Evolutionary conservation across 2,113 vertebrate species (phyloP).

Genomic region (Egretta garzetta): DNA sequence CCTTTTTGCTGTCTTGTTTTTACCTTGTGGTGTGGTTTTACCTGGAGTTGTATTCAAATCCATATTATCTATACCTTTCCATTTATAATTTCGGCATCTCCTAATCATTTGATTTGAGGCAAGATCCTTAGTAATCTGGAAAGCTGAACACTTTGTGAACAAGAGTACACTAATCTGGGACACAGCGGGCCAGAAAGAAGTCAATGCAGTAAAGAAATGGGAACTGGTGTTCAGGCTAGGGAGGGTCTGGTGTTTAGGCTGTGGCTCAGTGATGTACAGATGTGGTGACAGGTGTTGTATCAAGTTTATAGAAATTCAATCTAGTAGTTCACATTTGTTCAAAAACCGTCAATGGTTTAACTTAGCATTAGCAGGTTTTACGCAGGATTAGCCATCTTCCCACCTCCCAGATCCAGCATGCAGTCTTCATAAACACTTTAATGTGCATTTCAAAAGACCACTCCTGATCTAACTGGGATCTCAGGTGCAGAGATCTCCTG

Average conservation of each 20-base stretch:
- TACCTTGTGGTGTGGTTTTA: neutral
- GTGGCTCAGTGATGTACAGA: neutral
- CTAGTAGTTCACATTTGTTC: neutral
- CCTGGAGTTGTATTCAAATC: neutral
- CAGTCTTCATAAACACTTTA: neutral
- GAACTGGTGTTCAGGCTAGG: neutral
- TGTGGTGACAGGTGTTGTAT: neutral
- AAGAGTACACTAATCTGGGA: neutral
- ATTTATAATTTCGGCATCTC: neutral
- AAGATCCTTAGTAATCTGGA: neutral
- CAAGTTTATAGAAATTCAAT: neutral
- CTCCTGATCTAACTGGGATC: neutral
- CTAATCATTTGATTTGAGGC: neutral
- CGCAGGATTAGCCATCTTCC: neutral
- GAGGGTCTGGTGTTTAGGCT: neutral
- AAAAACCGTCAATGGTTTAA: neutral
- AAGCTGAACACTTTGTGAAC: fast-evolving
- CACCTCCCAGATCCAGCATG: neutral
- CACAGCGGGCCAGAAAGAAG: neutral
- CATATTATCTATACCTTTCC: neutral
- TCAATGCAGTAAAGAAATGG: neutral
- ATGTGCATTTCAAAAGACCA: neutral
- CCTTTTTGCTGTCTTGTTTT: neutral
- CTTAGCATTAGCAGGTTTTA: neutral
- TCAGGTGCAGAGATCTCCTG: neutral